phyloP scores from a whole-genome alignment of 2,113 vertebrate species.

The Rhinogobius similis region DNA sequence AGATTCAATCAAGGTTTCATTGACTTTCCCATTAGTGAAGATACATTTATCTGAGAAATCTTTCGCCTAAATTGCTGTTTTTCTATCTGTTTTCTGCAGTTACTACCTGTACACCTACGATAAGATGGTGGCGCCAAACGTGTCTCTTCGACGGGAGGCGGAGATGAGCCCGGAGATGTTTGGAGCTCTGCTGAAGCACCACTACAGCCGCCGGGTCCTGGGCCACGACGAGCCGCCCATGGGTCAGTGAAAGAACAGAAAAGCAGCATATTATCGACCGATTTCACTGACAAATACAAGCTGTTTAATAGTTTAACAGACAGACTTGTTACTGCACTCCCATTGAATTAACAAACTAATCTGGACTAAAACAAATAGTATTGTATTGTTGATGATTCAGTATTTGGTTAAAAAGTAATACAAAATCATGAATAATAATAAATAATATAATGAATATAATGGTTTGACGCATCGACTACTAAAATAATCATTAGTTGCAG shows the following conservation, averaged over 20 bases:
- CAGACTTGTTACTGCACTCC: no score
- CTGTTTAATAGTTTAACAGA: no score
- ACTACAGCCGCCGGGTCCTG: constrained; percentile 74
- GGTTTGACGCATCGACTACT: no score
- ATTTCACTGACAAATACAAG: no score
- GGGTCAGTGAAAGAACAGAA: constrained; percentile 61
- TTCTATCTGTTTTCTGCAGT: constrained; percentile 62
- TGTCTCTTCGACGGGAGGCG: constrained; percentile 82
- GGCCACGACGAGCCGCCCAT: constrained; percentile 71
- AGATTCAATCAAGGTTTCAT: background rate
- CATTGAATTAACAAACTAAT: no score
- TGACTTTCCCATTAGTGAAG: constrained; percentile 6
- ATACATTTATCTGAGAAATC: background rate
- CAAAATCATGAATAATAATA: no score
- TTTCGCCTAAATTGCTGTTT: constrained; percentile 13
- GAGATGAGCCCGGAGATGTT: constrained; percentile 80
- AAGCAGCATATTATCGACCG: no score
- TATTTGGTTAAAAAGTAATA: no score
- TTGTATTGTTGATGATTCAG: no score
- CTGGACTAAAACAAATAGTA: no score
- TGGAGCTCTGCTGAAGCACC: constrained; percentile 82
- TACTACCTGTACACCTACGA: constrained; percentile 97
- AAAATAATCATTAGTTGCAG: no score
- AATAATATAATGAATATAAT: no score
- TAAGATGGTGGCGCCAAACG: constrained; percentile 96